Conservation (phyloP, 1,140 invertebrate genomes). For the honey bee (Apis mellifera) region DNA sequence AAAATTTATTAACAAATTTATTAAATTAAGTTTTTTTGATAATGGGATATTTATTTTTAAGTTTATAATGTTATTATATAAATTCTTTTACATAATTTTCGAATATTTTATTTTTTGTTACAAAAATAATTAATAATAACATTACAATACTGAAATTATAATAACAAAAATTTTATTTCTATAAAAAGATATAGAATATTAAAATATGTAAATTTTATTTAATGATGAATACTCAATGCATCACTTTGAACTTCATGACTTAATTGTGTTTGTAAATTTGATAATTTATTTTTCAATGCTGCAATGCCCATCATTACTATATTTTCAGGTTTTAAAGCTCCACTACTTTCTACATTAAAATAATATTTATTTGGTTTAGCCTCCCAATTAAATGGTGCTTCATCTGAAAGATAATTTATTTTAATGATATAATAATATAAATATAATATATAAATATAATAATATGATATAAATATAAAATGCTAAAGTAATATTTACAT, state of each 20-base stretch:
- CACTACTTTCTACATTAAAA: conserved; percentile 97
- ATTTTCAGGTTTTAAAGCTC: conserved; percentile 97
- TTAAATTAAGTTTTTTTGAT: background rate
- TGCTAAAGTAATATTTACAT: conserved; percentile 83
- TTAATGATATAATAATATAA: conserved; percentile 23
- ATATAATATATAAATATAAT: too few relatives aligned
- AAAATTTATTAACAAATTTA: too few relatives aligned
- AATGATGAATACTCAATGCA: conserved; percentile 87
- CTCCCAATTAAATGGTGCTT: conserved; percentile 96
- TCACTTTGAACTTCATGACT: conserved; percentile 93
- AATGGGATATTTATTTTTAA: background rate
- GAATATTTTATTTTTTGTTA: background rate
- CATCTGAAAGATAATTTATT: conserved; percentile 83
- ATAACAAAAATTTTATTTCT: conserved; percentile 20
- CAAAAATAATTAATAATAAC: too few relatives aligned
- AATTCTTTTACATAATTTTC: background rate
- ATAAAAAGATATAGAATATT: background rate
- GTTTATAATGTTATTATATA: background rate
- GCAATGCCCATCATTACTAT: conserved; percentile 97
- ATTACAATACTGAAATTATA: background rate
- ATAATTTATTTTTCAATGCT: conserved; percentile 97
- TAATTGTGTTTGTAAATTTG: conserved; percentile 96
- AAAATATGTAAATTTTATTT: conserved; percentile 32
- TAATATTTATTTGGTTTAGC: conserved; percentile 98
- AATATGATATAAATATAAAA: conserved; percentile 13